Evolutionary conservation across 2,888 invertebrate species (phyloP), one percentile per base, ranked within the genome.

Genomic region (Drosophila barbarae): DNA sequence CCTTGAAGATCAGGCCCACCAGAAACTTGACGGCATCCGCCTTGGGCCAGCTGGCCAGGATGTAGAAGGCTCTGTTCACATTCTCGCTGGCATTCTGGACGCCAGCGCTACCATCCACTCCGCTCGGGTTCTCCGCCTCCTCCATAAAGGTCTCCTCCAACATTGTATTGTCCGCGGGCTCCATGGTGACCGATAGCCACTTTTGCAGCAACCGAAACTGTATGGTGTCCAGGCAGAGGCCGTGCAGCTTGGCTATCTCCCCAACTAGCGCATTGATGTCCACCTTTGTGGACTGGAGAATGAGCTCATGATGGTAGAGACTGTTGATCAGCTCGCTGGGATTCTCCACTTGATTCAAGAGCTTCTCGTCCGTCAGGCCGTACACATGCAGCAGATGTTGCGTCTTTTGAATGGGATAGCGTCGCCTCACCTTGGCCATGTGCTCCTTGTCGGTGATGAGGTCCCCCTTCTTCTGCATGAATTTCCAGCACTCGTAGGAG

Each of bases 121-220:
- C 56, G 18, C 44, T 59, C 10, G 65, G 53, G n/a, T 73, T 71
- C 21, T 79, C 76, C 0, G 76, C 42, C 75, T 89, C 88, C 61
- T 89, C 90, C 61, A 86, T 84, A 34, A 89, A 84, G 3, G 90
- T 90, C 41, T 90, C 90, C 56, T 90, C 90, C 18, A 88, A 30
- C 10, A 88, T 80, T 3, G 86, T 85, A 5, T 80, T 74, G 69
- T 86, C 86, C 7, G 72, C 64, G 0, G 77, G 47, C 30, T 87
- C 80, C 46, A 84, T 75, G 2, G 86, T 82, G 50, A 88, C 85
- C 5, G 88, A 84, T 0, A 90, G 66, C 89, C 89, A 90, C 56
- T 88, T 89, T 64, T 89, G 87, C 34, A 90, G 68, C 49, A 90
- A 68, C 23, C 80, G 79, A 59, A 86, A 85, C 71, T 90, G 90